phyloP scores from a whole-genome alignment of 2,797 vertebrate species.

The Thunnus albacares region DNA sequence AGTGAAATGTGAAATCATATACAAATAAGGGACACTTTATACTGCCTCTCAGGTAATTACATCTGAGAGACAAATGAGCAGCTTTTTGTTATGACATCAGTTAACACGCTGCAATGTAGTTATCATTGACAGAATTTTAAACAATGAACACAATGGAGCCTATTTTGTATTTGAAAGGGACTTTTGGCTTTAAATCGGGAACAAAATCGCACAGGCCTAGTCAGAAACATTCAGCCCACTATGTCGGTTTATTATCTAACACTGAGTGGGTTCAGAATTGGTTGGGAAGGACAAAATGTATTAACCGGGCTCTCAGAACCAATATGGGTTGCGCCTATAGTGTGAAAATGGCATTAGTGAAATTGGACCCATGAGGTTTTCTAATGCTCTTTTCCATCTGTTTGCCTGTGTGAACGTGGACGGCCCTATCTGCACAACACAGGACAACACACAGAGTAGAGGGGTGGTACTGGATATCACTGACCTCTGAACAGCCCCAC shows the following conservation, averaged over 20 bases:
- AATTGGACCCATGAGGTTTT: slow-evolving; percentile 75
- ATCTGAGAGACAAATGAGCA: slow-evolving; percentile 58
- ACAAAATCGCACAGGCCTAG: slow-evolving; percentile 56
- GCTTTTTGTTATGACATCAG: slow-evolving; percentile 64
- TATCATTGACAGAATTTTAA: slow-evolving; percentile 58
- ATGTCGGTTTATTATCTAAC: slow-evolving; percentile 71
- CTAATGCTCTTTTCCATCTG: slow-evolving; percentile 71
- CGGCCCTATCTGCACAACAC: slow-evolving; percentile 25
- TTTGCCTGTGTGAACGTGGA: slow-evolving; percentile 41
- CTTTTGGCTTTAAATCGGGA: slow-evolving; percentile 61
- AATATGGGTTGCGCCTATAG: slow-evolving; percentile 65
- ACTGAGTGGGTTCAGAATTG: slow-evolving; percentile 68
- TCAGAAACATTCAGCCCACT: slow-evolving; percentile 59
- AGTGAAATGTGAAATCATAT: slow-evolving; percentile 51
- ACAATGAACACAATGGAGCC: slow-evolving; percentile 59
- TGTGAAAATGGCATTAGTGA: slow-evolving; percentile 73
- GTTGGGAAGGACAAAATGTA: slow-evolving; percentile 74
- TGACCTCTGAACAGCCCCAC: slow-evolving; percentile 49
- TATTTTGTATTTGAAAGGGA: slow-evolving; percentile 61
- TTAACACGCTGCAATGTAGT: slow-evolving; percentile 53
- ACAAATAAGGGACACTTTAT: slow-evolving; percentile 52
- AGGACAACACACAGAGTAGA: slow-evolving; percentile 16
- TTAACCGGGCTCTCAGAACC: slow-evolving; percentile 67
- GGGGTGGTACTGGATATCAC: slow-evolving; percentile 60
- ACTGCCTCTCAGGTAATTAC: slow-evolving; percentile 56